Base-by-base conservation (phyloP, 2,797 vertebrate genomes). In the Remorina albescens region DNA sequence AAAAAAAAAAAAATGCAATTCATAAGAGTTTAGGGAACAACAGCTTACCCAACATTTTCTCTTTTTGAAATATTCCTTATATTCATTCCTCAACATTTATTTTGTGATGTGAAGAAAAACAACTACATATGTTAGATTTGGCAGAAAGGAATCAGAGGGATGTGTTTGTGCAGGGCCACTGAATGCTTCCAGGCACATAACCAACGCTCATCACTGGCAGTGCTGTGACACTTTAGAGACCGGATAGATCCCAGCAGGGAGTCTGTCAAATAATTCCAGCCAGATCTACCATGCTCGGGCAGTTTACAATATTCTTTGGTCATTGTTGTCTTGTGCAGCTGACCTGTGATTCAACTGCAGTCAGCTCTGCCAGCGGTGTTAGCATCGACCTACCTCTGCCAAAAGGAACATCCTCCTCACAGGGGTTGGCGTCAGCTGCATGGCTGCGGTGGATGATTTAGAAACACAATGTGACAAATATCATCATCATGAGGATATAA, bases 341-440 rank as follows among this genome's bases (percentile, higher is more conserved):
- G 83, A 87, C 79, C 85, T 60, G 41, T 53, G 67, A 75, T 81
- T 89, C 74, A 88, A 71, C 87, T 76, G 58, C 11, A 67, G 23
- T 21, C 37, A 25, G 41, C 49, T 72, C 60, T 49, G 57, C 69
- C 71, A 53, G 50, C 9, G 5, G 49, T 55, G 30, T 28, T 65
- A 59, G 67, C 77, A 86, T 85, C 82, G 82, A 78, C 73, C 62
- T 10, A 1, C 34, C 47, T 55, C 62, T 73, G 61, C 58, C 70
- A 57, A 16, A 37, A 30, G 30, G 69, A 41, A 10, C 37, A 26
- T 30, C 53, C 5, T 58, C 6, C 58, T 32, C 21, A 46, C 37
- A 51, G 18, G 49, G 49, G 28, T 25, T 21, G 63, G 37, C 26
- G 50, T 21, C 49, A 15, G 50, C 44, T 47, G 12, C 34, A 46